phyloP scores from a whole-genome alignment of 2,113 vertebrate species.

The Corydoras sp. region DNA sequence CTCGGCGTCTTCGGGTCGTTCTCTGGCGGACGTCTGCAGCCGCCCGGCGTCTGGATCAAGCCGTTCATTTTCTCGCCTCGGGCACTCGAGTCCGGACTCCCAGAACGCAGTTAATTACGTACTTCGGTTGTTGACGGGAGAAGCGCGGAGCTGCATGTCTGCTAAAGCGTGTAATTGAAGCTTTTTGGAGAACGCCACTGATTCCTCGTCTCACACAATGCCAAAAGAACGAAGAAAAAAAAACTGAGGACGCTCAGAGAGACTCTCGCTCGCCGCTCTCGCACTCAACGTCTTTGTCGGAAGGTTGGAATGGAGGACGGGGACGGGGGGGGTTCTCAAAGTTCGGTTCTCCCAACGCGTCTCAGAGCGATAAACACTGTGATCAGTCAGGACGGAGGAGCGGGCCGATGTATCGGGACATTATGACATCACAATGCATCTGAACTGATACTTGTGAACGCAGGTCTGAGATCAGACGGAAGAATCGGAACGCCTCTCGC shows the following conservation, averaged over 20 bases:
- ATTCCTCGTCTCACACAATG: slow-evolving; percentile 3
- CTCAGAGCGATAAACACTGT: no score
- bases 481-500: no score
- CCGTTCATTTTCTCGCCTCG: neutral
- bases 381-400: no score
- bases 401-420: no score
- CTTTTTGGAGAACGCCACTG: slow-evolving; percentile 15
- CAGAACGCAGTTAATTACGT: slow-evolving; percentile 23
- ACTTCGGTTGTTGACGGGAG: slow-evolving; percentile 30
- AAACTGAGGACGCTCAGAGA: neutral
- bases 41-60: neutral
- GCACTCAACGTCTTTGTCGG: no score
- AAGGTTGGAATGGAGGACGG: no score
- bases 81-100: slow-evolving; percentile 2
- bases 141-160: slow-evolving; percentile 23
- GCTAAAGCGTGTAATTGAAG: slow-evolving; percentile 38
- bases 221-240: neutral
- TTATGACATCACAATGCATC: no score
- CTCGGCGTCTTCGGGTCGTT: neutral
- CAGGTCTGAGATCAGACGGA: no score
- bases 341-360: no score
- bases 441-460: no score
- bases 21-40: neutral
- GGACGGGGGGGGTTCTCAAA: no score
- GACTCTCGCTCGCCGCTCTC: no score